A percentile compares a stretch with the other conserved stretches of the same genome.
Evolutionary conservation across 2,113 vertebrate genomes (phyloP).

Genomic region (Isurus oxyrinchus): DNA sequence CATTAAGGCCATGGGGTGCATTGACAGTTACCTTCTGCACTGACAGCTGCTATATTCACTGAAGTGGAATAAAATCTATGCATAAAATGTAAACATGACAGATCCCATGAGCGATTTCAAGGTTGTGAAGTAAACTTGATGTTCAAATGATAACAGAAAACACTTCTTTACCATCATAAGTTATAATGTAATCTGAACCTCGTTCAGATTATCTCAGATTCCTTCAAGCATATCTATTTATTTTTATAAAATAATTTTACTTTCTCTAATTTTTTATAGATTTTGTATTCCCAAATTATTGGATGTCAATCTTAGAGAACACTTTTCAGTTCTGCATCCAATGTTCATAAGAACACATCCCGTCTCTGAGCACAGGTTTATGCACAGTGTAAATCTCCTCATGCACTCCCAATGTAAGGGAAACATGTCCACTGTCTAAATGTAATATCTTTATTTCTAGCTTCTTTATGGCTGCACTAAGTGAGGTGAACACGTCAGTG

Average conservation of each 20-base stretch:
- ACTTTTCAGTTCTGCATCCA: background rate
- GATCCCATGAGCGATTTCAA: background rate
- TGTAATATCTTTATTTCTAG: background rate
- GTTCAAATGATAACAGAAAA: background rate
- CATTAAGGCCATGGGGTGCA: background rate
- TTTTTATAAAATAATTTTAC: background rate
- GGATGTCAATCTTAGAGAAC: background rate
- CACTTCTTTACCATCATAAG: background rate
- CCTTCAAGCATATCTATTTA: background rate
- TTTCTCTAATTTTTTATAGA: background rate
- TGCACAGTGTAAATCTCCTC: background rate
- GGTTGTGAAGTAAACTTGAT: background rate
- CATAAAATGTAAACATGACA: constrained; percentile 21
- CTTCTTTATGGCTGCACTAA: background rate
- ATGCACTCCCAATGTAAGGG: background rate
- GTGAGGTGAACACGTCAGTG: background rate
- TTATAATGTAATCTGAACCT: background rate
- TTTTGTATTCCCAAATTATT: background rate
- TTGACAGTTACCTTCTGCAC: constrained; percentile 5
- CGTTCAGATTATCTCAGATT: background rate
- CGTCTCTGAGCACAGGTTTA: background rate
- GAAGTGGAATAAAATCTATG: background rate
- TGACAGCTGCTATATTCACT: background rate
- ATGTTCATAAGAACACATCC: background rate
- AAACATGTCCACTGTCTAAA: background rate